Conservation (phyloP, 2,113 vertebrate species). For the Bucco capensis region DNA sequence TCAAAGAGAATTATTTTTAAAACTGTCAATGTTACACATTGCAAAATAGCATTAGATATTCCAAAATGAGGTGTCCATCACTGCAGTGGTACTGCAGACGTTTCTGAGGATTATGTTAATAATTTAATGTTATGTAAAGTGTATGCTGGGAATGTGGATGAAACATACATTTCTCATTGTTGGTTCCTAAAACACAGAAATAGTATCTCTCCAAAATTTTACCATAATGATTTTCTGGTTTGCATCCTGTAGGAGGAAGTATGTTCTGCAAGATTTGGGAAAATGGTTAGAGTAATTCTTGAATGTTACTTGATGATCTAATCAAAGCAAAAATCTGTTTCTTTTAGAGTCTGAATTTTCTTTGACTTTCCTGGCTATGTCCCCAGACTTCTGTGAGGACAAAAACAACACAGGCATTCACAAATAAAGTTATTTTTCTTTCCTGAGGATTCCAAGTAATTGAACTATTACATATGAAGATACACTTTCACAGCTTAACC, state of each 20-base stretch:
- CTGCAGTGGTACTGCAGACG: not conserved
- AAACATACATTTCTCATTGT: not conserved
- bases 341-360: not conserved
- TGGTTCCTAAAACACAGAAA: not conserved
- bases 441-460: not conserved
- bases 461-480: not conserved
- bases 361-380: not conserved
- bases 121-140: not conserved
- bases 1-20: slow-evolving; percentile 51
- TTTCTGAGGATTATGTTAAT: not conserved
- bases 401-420: not conserved
- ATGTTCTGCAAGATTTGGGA: not conserved
- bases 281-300: not conserved
- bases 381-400: not conserved
- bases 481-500: not conserved
- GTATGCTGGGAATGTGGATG: not conserved
- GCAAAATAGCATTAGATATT: not conserved
- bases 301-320: not conserved
- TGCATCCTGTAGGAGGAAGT: not conserved
- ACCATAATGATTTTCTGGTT: not conserved
- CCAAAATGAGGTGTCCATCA: not conserved
- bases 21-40: slow-evolving; percentile 20
- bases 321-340: not conserved
- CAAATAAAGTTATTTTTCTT: not conserved
- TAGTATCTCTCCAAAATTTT: not conserved